Conservation (phyloP, 35 echinoderm and acorn worm species). For the Apostichopus californicus region DNA sequence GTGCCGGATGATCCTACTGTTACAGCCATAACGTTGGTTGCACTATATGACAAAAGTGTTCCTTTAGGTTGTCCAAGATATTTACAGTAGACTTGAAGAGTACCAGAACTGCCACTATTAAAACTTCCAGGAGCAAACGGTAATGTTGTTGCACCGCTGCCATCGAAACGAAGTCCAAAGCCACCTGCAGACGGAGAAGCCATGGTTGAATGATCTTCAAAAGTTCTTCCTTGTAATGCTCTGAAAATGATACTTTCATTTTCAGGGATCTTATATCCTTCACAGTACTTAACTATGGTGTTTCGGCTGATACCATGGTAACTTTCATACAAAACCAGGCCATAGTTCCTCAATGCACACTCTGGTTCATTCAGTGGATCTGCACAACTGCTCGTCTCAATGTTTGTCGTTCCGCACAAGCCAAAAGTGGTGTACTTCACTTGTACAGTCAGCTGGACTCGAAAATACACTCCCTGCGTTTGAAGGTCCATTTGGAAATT, state of each 20-base stretch:
- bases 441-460: conserved; percentile 55
- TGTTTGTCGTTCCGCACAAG: conserved; percentile 75
- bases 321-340: conserved; percentile 51
- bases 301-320: conserved; percentile 14
- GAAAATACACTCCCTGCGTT: conserved; percentile 71
- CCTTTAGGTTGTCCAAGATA: conserved; percentile 41
- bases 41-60: conserved; percentile 68
- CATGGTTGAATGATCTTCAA: conserved; percentile 26
- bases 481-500: conserved; percentile 55
- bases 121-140: conserved; percentile 43
- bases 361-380: conserved; percentile 56
- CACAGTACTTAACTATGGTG: conserved; percentile 54
- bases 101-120: conserved; percentile 20
- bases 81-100: conserved; percentile 73
- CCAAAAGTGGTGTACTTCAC: conserved; percentile 43
- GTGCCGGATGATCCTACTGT: conserved; percentile 30
- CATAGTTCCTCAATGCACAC: conserved; percentile 63
- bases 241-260: conserved; percentile 46
- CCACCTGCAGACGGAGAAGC: conserved; percentile 49
- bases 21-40: conserved; percentile 59
- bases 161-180: conserved; percentile 68
- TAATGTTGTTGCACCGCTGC: conserved; percentile 53
- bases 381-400: conserved; percentile 47
- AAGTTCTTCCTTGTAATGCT: not conserved
- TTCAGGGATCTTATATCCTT: conserved; percentile 2